These are phyloP conservation scores for Aspidiotus destructor DNA, from an alignment of 2,888 invertebrate species.

Conservation along the genomic window DNA sequence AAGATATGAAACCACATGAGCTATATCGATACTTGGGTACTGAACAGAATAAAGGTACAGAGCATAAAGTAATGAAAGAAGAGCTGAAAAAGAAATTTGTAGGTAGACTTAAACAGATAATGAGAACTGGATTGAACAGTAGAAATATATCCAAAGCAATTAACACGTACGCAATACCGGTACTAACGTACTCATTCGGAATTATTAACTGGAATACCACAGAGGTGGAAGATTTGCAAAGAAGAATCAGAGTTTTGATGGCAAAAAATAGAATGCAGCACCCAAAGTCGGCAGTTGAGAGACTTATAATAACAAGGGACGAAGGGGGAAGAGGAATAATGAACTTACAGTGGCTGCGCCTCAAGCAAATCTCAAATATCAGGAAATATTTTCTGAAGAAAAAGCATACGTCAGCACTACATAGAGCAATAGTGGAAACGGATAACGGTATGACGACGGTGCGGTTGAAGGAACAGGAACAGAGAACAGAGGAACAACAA, in stretches of 20 bases:
- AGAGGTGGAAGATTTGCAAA: constrained; percentile 27
- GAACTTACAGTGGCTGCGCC: neutral
- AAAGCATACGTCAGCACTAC: neutral
- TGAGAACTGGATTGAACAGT: constrained; percentile 21
- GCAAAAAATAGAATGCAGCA: neutral
- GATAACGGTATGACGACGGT: neutral
- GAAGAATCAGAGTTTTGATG: constrained; percentile 10
- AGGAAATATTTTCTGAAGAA: constrained; percentile 2
- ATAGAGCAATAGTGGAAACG: constrained; percentile 1
- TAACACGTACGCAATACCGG: constrained; percentile 34
- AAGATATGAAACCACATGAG: constrained; percentile 24
- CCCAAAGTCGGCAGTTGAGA: neutral
- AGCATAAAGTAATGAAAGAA: constrained; percentile 29
- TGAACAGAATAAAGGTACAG: constrained; percentile 15
- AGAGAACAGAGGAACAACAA: neutral
- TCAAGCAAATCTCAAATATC: neutral
- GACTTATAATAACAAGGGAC: neutral
- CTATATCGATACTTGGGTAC: constrained; percentile 34
- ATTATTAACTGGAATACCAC: constrained; percentile 34
- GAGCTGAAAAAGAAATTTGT: constrained; percentile 22
- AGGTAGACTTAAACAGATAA: constrained; percentile 27
- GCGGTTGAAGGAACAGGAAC: neutral
- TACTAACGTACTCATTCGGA: constrained; percentile 34
- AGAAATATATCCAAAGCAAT: constrained; percentile 27
- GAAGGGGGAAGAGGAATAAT: neutral